Percentiles rank a stretch among this genome's conserved stretches.
phyloP scores from a whole-genome alignment of 2,888 invertebrate species.

The Aphodius sticticus region DNA sequence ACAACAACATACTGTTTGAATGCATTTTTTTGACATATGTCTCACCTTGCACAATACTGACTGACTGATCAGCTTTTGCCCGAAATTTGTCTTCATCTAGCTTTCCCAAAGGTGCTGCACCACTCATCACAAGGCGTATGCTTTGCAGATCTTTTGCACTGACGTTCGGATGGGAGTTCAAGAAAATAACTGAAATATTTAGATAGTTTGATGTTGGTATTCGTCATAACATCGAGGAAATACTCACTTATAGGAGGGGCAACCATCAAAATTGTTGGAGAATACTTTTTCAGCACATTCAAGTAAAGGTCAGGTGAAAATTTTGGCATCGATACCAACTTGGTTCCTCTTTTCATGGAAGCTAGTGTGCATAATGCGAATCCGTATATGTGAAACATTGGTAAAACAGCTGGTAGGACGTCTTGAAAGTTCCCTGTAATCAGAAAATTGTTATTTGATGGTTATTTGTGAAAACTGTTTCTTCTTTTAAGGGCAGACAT shows the following conservation, averaged over 20 bases:
- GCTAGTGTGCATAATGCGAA: conserved; percentile 68
- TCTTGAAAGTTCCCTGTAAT: conserved; percentile 67
- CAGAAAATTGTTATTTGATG: no score
- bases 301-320: conserved; percentile 77
- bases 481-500: neutral
- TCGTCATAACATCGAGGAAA: neutral
- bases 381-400: conserved; percentile 86
- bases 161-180: conserved; percentile 71
- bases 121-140: conserved; percentile 65
- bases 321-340: conserved; percentile 73
- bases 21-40: no score
- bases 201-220: neutral
- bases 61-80: conserved; percentile 56
- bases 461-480: no score
- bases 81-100: conserved; percentile 66
- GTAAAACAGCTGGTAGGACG: conserved; percentile 72
- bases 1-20: no score
- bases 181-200: conserved; percentile 66
- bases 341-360: conserved; percentile 68
- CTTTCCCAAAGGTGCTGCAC: conserved; percentile 74
- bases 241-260: conserved; percentile 85
- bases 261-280: conserved; percentile 70
- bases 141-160: conserved; percentile 66
- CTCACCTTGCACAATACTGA: conserved; percentile 52
- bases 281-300: conserved; percentile 69